Percentiles rank a stretch among this genome's conserved stretches.
These are phyloP conservation scores for Zaprionus taronus DNA, from an alignment of 1,140 invertebrate genomes.

Conservation along the genomic window DNA sequence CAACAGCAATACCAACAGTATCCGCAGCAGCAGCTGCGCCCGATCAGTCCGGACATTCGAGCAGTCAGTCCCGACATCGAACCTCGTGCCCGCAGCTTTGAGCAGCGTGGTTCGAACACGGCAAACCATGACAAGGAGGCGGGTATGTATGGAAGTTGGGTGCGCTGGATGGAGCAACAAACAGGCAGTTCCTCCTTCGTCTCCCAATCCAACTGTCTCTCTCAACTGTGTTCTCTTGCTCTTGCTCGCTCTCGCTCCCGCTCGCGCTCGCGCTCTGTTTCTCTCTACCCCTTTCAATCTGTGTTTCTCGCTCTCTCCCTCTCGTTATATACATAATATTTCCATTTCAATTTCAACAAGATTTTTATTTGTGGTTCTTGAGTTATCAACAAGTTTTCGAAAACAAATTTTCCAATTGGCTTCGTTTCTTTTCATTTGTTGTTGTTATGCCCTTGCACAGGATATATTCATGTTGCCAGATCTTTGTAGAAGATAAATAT, in stretches of 20 bases:
- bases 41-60: constrained; percentile 84
- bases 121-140: constrained; percentile 85
- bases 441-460: background rate
- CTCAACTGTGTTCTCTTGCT: background rate
- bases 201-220: background rate
- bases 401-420: constrained; percentile 4
- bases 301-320: background rate
- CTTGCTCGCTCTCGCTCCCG: background rate
- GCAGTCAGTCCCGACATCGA: constrained; percentile 85
- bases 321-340: constrained; percentile 2
- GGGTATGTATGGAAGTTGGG: constrained; percentile 85
- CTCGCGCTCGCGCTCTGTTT: background rate
- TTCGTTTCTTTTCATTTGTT: background rate
- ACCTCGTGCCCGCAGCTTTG: constrained; percentile 88
- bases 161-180: background rate
- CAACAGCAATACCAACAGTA: constrained; percentile 13
- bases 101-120: constrained; percentile 85
- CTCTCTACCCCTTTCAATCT: background rate
- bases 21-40: constrained; percentile 54
- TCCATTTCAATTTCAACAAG: constrained; percentile 33
- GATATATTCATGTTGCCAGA: background rate
- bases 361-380: constrained; percentile 23
- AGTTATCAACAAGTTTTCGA: background rate
- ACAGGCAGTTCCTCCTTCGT: constrained; percentile 1
- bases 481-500: background rate